Evolutionary conservation across 1,140 invertebrate species (phyloP).

Genomic region (Neodiprion fabricii): DNA sequence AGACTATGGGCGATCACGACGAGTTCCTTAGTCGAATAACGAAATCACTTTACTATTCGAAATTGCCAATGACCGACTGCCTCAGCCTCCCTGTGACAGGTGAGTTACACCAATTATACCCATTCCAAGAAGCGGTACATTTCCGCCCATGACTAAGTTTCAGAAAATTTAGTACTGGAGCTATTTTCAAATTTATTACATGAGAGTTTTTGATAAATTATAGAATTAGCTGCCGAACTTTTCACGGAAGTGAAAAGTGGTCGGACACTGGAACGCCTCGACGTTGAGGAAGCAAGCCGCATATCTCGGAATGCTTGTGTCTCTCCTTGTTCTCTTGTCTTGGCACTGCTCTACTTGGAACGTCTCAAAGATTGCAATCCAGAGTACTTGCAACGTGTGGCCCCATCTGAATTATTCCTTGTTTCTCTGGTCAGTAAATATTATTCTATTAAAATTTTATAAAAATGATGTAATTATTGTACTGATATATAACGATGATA

Average conservation of each 20-base stretch:
- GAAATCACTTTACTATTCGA: slow-evolving; percentile 87
- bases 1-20: slow-evolving; percentile 73
- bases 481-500: neutral
- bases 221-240: slow-evolving; percentile 83
- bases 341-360: slow-evolving; percentile 88
- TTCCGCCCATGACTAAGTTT: neutral
- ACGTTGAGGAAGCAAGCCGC: slow-evolving; percentile 78
- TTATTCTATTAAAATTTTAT: slow-evolving; percentile 21
- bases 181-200: slow-evolving; percentile 25
- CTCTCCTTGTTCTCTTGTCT: slow-evolving; percentile 82
- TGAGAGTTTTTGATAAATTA: slow-evolving; percentile 42
- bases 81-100: slow-evolving; percentile 82
- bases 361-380: slow-evolving; percentile 81
- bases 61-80: slow-evolving; percentile 72
- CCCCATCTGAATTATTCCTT: slow-evolving; percentile 89
- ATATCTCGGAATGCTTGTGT: slow-evolving; percentile 82
- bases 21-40: slow-evolving; percentile 79
- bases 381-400: slow-evolving; percentile 79
- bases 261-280: slow-evolving; percentile 78
- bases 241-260: slow-evolving; percentile 76
- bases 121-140: neutral
- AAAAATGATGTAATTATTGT: slow-evolving; percentile 15
- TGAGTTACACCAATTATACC: slow-evolving; percentile 51
- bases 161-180: slow-evolving; percentile 17
- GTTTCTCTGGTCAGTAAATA: slow-evolving; percentile 82